These are phyloP conservation scores for Orycteropus afer DNA, from an alignment of 2,113 vertebrate species.

Conservation along the genomic window DNA sequence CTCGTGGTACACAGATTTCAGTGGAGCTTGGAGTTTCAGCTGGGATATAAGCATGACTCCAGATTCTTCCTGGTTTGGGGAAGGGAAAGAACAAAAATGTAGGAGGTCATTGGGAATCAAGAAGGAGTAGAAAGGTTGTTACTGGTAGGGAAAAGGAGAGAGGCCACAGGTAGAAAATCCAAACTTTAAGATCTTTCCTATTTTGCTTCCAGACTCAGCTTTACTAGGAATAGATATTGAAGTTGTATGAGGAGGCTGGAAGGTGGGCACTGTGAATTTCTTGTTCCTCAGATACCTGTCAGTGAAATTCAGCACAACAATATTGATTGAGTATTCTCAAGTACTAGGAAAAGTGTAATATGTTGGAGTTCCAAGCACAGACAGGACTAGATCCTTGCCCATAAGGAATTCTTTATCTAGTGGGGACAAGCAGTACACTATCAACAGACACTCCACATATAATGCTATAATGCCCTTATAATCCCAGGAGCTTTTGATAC, in stretches of 20 bases:
- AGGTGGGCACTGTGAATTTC: not conserved
- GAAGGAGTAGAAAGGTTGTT: not conserved
- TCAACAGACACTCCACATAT: not conserved
- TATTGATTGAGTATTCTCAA: not conserved
- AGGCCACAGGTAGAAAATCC: not conserved
- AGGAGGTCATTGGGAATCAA: not conserved
- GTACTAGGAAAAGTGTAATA: not conserved
- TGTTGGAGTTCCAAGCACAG: not conserved
- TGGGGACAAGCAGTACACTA: not conserved
- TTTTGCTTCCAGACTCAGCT: not conserved
- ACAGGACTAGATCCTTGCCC: not conserved
- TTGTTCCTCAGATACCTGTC: not conserved
- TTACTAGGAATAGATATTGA: not conserved
- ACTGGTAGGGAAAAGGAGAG: not conserved
- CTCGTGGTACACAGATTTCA: too few relatives aligned
- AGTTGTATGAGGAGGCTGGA: not conserved
- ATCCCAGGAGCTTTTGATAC: not conserved
- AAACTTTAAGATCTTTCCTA: not conserved
- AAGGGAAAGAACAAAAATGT: not conserved
- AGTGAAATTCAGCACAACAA: not conserved
- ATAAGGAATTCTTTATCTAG: not conserved
- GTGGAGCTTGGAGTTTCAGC: not conserved
- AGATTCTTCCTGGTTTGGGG: not conserved
- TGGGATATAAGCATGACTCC: not conserved
- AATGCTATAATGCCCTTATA: not conserved